Conservation (phyloP, 2,113 vertebrate species). For the Alligator sinensis region DNA sequence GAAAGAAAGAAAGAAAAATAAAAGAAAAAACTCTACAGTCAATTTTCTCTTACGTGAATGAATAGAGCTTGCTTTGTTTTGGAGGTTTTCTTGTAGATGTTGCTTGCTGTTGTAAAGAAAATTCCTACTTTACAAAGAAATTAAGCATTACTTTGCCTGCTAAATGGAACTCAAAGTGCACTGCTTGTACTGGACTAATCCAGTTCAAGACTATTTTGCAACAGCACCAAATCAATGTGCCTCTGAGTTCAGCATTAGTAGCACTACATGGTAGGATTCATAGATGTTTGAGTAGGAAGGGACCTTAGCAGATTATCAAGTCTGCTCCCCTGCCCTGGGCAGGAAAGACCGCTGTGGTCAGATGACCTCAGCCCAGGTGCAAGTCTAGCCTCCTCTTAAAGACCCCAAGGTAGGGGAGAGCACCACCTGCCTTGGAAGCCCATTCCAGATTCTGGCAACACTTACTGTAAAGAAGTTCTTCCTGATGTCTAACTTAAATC, state of each 20-base stretch:
- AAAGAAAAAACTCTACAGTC: neutral
- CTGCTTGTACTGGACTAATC: neutral
- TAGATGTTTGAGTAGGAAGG: too few relatives aligned
- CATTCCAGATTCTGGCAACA: too few relatives aligned
- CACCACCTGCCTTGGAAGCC: too few relatives aligned
- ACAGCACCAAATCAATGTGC: accelerated
- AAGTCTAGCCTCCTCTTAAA: too few relatives aligned
- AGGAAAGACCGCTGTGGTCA: too few relatives aligned
- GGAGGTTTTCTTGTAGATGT: neutral
- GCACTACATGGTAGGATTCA: neutral
- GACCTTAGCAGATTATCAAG: too few relatives aligned
- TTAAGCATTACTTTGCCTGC: neutral
- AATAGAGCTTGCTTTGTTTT: neutral
- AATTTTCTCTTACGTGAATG: neutral
- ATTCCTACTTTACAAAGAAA: neutral
- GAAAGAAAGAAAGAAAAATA: neutral
- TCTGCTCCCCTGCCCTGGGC: too few relatives aligned
- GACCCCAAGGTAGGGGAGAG: too few relatives aligned
- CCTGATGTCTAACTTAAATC: too few relatives aligned
- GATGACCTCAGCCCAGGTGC: too few relatives aligned
- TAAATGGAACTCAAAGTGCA: neutral
- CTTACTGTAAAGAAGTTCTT: too few relatives aligned
- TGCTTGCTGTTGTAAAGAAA: too few relatives aligned
- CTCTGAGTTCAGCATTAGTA: neutral
- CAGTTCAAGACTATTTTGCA: neutral